These are phyloP conservation scores for Panagrolaimus sp. DNA, from an alignment of 1,140 invertebrate species.

Conservation along the genomic window DNA sequence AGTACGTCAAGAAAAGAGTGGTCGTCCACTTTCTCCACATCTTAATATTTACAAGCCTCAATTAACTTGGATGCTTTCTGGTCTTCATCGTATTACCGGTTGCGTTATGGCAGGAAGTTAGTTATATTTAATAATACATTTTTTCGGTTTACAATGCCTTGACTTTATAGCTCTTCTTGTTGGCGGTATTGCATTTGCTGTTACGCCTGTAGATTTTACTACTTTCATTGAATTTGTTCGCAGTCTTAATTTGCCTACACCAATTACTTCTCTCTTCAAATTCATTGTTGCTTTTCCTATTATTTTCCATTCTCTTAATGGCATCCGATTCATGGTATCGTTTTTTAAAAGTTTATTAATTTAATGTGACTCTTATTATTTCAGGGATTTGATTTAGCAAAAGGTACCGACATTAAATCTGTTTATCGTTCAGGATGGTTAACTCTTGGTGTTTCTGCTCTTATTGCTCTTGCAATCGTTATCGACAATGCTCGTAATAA, in stretches of 20 bases:
- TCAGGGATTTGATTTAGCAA: constrained; percentile 53
- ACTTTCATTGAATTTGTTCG: constrained; percentile 46
- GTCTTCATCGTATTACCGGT: constrained; percentile 50
- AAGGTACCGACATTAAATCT: constrained; percentile 44
- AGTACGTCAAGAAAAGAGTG: constrained; percentile 30
- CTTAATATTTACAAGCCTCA: constrained; percentile 52
- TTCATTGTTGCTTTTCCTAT: constrained; percentile 53
- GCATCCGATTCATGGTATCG: constrained; percentile 41
- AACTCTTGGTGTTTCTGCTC: constrained; percentile 41
- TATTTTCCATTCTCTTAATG: constrained; percentile 50
- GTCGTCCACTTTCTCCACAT: constrained; percentile 52
- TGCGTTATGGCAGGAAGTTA: constrained; percentile 52
- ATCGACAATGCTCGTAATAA: constrained; percentile 32
- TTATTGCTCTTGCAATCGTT: constrained; percentile 46
- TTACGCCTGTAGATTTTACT: constrained; percentile 44
- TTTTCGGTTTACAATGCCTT: too few species aligned
- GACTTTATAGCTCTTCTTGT: constrained; percentile 40
- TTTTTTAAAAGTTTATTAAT: background rate
- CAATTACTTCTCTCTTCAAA: constrained; percentile 46
- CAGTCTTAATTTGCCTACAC: constrained; percentile 37
- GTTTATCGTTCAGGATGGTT: constrained; percentile 44
- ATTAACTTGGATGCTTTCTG: constrained; percentile 53
- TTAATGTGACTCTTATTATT: background rate
- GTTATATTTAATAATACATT: background rate
- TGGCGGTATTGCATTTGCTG: constrained; percentile 46